phyloP scores from a whole-genome alignment of 1,140 invertebrate genomes.

The Aphis gossypii region DNA sequence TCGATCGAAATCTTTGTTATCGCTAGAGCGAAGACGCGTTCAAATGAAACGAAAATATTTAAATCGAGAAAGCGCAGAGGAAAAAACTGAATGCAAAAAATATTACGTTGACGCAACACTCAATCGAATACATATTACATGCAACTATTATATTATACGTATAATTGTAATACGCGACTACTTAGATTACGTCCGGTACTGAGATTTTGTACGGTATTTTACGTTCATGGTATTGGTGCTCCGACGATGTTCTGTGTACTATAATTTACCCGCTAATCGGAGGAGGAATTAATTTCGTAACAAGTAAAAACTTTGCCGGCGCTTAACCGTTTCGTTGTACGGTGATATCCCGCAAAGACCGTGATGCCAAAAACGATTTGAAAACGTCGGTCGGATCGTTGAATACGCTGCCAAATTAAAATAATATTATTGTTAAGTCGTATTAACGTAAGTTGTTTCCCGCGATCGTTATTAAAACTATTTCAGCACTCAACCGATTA shows the following conservation, averaged over 20 bases:
- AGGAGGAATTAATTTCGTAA: not conserved
- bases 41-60: conserved; percentile 1
- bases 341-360: not conserved
- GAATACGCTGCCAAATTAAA: not conserved
- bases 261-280: not conserved
- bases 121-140: not conserved
- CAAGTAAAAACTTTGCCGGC: not conserved
- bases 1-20: not conserved
- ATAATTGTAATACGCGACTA: not conserved
- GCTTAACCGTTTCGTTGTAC: not conserved
- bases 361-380: not conserved
- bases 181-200: not conserved
- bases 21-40: not conserved
- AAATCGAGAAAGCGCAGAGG: not conserved
- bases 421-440: not conserved
- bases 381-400: not conserved
- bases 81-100: not conserved
- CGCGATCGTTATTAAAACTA: not conserved
- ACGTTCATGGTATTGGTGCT: not conserved
- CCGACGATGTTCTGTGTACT: not conserved
- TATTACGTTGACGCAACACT: not conserved
- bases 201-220: not conserved
- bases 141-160: not conserved
- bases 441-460: not conserved
- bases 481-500: not conserved